Conservation (phyloP, 2,888 invertebrate genomes). For the Brachylomia viminalis region DNA sequence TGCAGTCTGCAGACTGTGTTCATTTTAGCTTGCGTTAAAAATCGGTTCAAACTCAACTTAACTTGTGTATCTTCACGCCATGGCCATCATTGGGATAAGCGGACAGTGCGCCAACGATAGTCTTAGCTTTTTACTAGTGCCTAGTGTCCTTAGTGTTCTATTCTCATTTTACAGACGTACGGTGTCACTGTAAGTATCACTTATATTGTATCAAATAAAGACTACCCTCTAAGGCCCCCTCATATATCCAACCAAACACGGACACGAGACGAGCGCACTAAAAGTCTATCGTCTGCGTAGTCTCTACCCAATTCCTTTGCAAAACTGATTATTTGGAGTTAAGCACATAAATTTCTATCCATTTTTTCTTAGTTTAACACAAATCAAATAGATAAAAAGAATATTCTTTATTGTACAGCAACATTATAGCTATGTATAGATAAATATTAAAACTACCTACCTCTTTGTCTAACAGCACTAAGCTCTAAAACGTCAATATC, state of each 20-base stretch:
- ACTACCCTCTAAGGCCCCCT: not conserved
- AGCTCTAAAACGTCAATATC: conserved; percentile 57
- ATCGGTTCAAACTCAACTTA: no score
- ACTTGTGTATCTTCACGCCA: not conserved
- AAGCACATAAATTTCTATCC: no score
- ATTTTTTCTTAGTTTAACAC: no score
- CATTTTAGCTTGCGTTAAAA: not conserved
- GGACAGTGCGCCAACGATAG: not conserved
- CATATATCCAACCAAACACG: not conserved
- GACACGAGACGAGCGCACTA: not conserved
- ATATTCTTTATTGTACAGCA: not conserved
- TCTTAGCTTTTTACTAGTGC: not conserved
- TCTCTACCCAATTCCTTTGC: not conserved
- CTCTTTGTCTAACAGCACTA: conserved; percentile 47
- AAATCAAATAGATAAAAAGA: no score
- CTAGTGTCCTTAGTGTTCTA: not conserved
- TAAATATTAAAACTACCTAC: conserved; percentile 11
- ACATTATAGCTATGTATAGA: not conserved
- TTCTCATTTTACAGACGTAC: not conserved
- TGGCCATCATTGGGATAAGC: not conserved
- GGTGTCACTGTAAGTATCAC: not conserved
- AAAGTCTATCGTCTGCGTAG: not conserved
- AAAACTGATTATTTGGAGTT: not conserved
- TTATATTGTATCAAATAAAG: not conserved
- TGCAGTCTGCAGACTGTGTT: not conserved